Evolutionary conservation across 2,797 vertebrate genomes (phyloP).

Genomic region (Pempheris klunzingeri): DNA sequence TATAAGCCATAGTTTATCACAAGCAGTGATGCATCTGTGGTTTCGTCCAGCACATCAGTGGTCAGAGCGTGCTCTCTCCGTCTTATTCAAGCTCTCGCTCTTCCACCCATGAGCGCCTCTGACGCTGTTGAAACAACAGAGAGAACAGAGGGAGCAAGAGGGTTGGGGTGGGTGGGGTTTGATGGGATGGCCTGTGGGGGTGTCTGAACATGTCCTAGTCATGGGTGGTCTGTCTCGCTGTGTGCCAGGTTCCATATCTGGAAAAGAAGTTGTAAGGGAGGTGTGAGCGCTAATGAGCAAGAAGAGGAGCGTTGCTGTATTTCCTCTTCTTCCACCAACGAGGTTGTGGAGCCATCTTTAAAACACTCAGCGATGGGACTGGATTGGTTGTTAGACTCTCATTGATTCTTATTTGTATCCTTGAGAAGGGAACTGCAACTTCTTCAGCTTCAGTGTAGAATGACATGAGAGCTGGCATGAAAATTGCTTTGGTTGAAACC

Average conservation of each 20-base stretch:
- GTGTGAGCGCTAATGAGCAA: constrained; percentile 56
- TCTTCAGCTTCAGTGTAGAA: constrained; percentile 22
- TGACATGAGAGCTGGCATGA: neutral
- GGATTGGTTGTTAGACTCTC: neutral
- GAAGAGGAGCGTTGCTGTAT: constrained; percentile 42
- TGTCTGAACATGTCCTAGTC: constrained; percentile 56
- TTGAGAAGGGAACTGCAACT: constrained; percentile 14
- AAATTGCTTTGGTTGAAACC: neutral
- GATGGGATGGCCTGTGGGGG: constrained; percentile 22
- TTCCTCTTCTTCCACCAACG: constrained; percentile 34
- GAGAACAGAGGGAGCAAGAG: constrained; percentile 30
- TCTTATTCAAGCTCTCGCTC: constrained; percentile 10
- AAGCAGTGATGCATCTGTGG: constrained; percentile 10
- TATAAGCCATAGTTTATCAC: neutral
- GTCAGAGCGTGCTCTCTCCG: constrained; percentile 18
- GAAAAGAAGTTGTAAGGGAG: constrained; percentile 62
- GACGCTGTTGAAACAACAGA: constrained; percentile 61
- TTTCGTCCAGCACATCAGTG: constrained; percentile 24
- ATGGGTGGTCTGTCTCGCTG: constrained; percentile 78
- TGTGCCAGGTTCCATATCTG: constrained; percentile 74
- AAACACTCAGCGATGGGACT: constrained; percentile 8
- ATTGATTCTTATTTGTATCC: constrained; percentile 15
- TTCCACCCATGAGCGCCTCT: constrained; percentile 26
- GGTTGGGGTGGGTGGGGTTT: constrained; percentile 16
- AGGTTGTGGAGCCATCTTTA: constrained; percentile 16